These are phyloP conservation scores for Ramphastos sulfuratus DNA, from an alignment of 2,113 vertebrate species.

Conservation along the genomic window DNA sequence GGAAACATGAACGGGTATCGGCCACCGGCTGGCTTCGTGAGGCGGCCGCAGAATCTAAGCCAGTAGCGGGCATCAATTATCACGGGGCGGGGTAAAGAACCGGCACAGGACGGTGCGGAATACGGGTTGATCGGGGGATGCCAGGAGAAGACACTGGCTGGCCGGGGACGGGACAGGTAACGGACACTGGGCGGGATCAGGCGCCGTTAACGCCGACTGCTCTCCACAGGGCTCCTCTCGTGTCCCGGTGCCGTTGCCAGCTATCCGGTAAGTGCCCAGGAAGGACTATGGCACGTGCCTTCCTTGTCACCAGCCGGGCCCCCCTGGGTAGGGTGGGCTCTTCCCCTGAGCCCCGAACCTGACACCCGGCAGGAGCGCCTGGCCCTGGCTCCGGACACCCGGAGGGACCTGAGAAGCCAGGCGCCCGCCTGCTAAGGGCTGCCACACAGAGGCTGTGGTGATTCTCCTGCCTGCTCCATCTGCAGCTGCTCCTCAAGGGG, in stretches of 20 bases:
- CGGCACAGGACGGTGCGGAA: neutral
- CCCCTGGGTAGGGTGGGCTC: neutral
- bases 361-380: neutral
- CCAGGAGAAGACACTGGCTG: neutral
- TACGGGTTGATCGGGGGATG: neutral
- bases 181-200: fast-evolving
- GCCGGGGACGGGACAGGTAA: neutral
- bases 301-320: fast-evolving
- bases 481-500: fast-evolving
- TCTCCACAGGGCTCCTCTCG: neutral
- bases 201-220: neutral
- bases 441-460: fast-evolving
- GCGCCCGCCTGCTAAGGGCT: neutral
- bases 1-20: neutral
- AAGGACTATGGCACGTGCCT: neutral
- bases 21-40: neutral
- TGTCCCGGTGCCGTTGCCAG: neutral
- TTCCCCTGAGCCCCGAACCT: neutral
- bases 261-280: constrained; percentile 11
- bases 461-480: neutral
- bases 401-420: neutral
- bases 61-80: fast-evolving
- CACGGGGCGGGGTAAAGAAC: neutral
- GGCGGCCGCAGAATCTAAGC: neutral
- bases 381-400: neutral